Base-by-base conservation (phyloP, 2,888 invertebrate species). In the Chaetogeoica ovagalla region DNA sequence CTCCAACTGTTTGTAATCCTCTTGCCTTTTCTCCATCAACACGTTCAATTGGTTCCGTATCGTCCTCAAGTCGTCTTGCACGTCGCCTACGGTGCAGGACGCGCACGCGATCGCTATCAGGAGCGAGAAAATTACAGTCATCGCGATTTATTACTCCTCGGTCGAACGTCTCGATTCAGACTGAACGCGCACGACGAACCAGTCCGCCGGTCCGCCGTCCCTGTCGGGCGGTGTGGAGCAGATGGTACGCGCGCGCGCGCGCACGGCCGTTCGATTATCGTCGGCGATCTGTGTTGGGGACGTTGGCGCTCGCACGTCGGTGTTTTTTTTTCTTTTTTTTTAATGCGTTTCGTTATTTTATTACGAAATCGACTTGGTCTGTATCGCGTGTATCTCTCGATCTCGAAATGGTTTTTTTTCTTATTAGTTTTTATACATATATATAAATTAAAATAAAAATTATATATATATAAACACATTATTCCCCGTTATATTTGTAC, bases 1-100 rank as follows among this genome's bases (percentile, higher is more conserved):
- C 70, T 75, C 82, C 57, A 82, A 39, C 39, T 75, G 77, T 39
- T 82, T 63, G 48, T 82, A 82, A 17, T 82, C 82, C 21, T 79
- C 65, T 65, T 82, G 76, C 55, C 82, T 60, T 15, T 82, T 77
- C 48, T 75, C 77, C 59, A 82, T 79, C 7, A 82, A 37, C 43
- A 76, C 17, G 30, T 82, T 76, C 8, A 82, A 52, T 79, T 82
- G 82, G 21, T 71, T 75, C 79, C 79, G 77, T 6, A 82, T 70
- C 2, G 71, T 66, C 19, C 68, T 76, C 37, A 82, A 52, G 11
- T 82, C 82, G 11, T 82, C 74, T 21, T 17, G 55, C 48, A 13
- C 2, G 55, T 70, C 63, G 52, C 70, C 5, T 19, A 7, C 8
- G 21, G 7, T 70, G 69, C 21, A 13, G 23, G 52, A 63, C 70